phyloP scores from a whole-genome alignment of 2,113 vertebrate species.

The Ceratotherium simum region DNA sequence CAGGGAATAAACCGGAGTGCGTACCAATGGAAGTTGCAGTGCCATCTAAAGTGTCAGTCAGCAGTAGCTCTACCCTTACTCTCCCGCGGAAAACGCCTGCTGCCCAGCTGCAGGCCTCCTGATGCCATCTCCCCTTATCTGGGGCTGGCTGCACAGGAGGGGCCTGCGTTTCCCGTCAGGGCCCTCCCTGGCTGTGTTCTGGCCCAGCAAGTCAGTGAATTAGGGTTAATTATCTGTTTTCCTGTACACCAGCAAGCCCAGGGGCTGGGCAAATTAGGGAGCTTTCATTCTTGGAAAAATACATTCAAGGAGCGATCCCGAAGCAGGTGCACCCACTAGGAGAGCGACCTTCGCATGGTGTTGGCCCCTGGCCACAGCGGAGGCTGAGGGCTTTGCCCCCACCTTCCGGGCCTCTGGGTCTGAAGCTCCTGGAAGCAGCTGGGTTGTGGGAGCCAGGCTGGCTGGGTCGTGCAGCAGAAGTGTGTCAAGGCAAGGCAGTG shows the following conservation, averaged over 20 bases:
- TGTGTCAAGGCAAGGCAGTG: background rate
- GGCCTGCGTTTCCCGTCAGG: background rate
- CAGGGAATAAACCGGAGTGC: background rate
- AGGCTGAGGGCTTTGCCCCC: background rate
- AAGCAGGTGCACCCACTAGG: background rate
- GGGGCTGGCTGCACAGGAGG: background rate
- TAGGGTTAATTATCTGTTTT: constrained; percentile 62
- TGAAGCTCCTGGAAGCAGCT: background rate
- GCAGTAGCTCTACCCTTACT: background rate
- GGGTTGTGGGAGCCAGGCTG: background rate
- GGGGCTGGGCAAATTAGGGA: constrained; percentile 37
- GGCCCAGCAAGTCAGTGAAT: constrained; percentile 14
- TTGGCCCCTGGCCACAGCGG: background rate
- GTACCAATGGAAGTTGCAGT: background rate
- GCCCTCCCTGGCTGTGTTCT: background rate
- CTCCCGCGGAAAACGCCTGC: background rate
- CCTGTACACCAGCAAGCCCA: background rate
- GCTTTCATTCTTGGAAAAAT: constrained; percentile 8
- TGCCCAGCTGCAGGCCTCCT: background rate
- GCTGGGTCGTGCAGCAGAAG: rapidly evolving
- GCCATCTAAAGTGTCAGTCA: background rate
- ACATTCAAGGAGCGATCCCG: background rate
- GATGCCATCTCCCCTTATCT: background rate
- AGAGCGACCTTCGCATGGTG: background rate
- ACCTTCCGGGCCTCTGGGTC: background rate